Evolutionary conservation across 2,797 vertebrate species (phyloP).

Genomic region (Anabas testudineus): DNA sequence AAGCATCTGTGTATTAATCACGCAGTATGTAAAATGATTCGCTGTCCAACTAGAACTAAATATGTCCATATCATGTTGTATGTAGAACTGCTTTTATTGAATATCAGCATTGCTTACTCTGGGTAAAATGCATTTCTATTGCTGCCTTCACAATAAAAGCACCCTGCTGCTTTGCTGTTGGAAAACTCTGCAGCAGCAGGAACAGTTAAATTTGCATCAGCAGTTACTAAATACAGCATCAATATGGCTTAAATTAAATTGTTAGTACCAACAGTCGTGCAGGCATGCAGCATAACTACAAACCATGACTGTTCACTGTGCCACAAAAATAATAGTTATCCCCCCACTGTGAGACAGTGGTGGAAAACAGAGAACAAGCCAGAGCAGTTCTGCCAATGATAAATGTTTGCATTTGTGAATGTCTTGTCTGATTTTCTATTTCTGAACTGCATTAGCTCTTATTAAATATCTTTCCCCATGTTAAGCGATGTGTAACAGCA

Average conservation of each 20-base stretch:
- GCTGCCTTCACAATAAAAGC: background rate
- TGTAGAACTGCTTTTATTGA: too few species aligned
- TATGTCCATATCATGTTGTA: too few species aligned
- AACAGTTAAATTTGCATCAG: background rate
- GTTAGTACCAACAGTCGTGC: background rate
- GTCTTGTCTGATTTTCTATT: constrained; percentile 1
- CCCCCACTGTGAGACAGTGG: background rate
- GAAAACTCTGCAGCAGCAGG: background rate
- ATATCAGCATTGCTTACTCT: too few species aligned
- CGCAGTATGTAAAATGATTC: too few species aligned
- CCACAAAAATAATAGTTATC: background rate
- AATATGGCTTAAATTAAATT: too few species aligned
- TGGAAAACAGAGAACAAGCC: background rate
- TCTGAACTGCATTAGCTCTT: constrained; percentile 20
- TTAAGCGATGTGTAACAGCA: constrained; percentile 27
- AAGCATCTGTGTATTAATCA: too few species aligned
- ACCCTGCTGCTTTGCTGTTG: background rate
- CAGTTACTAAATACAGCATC: background rate
- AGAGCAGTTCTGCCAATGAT: background rate
- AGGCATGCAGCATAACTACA: background rate
- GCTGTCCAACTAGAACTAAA: too few species aligned
- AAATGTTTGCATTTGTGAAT: constrained; percentile 14
- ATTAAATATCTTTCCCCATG: background rate
- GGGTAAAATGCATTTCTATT: too few species aligned
- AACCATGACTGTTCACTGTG: background rate